phyloP scores from a whole-genome alignment of 2,888 invertebrate species.

The Nomada fabriciana region DNA sequence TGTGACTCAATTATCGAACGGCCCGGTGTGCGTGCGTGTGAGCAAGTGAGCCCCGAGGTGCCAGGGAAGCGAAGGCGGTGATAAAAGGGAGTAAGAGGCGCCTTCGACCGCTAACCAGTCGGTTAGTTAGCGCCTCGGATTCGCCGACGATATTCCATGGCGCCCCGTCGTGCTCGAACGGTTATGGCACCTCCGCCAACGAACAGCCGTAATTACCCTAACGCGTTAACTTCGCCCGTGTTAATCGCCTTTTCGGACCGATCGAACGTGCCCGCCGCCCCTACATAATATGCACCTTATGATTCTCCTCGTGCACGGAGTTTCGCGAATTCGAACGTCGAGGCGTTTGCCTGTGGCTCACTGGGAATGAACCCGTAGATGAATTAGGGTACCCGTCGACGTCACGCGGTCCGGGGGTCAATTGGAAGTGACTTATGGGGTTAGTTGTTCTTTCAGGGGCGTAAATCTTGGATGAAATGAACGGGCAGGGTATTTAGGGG shows the following conservation, averaged over 20 bases:
- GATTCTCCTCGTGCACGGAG: constrained; percentile 6
- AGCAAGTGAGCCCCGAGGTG: constrained; percentile 37
- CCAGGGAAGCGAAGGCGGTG: constrained; percentile 53
- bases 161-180: constrained; percentile 73
- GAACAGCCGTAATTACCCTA: constrained; percentile 77
- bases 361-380: background rate
- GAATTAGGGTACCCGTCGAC: constrained; percentile 8
- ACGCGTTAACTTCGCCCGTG: constrained; percentile 71
- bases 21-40: constrained; percentile 39
- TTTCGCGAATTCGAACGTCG: constrained; percentile 22
- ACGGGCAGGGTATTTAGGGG: background rate
- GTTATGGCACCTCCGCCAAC: constrained; percentile 74
- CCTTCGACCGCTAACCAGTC: constrained; percentile 70
- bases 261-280: constrained; percentile 60
- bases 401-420: background rate
- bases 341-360: background rate
- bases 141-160: constrained; percentile 71
- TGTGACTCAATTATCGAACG: constrained; percentile 70
- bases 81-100: constrained; percentile 69
- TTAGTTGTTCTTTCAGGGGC: too few species aligned
- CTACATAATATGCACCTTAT: constrained; percentile 3
- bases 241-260: constrained; percentile 67
- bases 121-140: constrained; percentile 73
- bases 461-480: background rate
- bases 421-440: constrained; percentile 13